Evolutionary conservation across 2,888 invertebrate species (phyloP), one percentile per base, ranked within the genome.

Genomic region (Dioctria linearis): DNA sequence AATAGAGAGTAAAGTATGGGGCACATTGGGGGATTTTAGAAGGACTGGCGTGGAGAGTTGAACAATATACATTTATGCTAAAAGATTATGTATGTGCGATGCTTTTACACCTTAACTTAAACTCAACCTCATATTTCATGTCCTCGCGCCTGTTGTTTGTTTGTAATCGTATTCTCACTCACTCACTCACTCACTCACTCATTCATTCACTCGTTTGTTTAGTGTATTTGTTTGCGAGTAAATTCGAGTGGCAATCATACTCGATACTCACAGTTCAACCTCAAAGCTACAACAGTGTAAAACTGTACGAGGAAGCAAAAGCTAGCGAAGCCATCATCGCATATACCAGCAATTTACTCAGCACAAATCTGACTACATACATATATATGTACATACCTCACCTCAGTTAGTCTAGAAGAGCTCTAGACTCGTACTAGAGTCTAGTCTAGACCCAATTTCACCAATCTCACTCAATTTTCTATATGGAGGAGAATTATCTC

Each of bases 401-500:
- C 51, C 51, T 51, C 51, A 51, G 51, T 51, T n/a, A 2, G 25
- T 51, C 51, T 51, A 11, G 51, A 9, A 49, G 6, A 9, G 51
- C n/a, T 51, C 49, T 49, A 49, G 11, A 51, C n/a, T 51, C 51
- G n/a, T n/a, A 51, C 51, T 51, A 8, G 3, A n/a, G 51, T 40
- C 4, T 6, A 63, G 63, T 40, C 39, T 40, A 40, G 73, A 43
- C 59, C 59, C 57, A 57, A 43, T 59, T 73, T 73, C 42, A 13
- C 42, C 25, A 25, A 40, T 75, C 73, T 75, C 73, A 25, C 73
- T 57, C 11, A 59, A 59, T 9, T 6, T n/a, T 37, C 25, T n/a
- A 2, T 11, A 25, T 11, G 69, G 69, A 69, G 73, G 73, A 59
- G 73, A 75, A 75, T 25, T 59, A 59, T 57, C 73, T 75, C 73